Evolutionary conservation across 2,888 invertebrate species (phyloP).

Genomic region (Noctua janthina): DNA sequence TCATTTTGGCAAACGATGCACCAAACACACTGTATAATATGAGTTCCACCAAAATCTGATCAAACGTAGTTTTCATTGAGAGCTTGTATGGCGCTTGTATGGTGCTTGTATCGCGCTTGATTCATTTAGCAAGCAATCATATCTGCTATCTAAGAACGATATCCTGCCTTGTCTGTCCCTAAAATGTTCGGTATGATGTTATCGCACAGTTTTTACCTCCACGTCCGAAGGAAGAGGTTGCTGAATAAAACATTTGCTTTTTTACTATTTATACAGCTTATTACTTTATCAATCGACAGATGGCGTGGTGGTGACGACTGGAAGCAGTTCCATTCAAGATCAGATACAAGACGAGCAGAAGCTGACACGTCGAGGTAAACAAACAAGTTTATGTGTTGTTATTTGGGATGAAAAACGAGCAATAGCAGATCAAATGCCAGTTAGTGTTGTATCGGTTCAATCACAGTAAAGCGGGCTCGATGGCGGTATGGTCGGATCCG

Average conservation of each 20-base stretch:
- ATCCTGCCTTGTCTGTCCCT: not conserved
- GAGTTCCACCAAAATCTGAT: not conserved
- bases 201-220: slow-evolving; percentile 51
- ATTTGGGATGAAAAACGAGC: slow-evolving; percentile 28
- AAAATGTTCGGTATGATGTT: slow-evolving; percentile 35
- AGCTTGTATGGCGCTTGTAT: not conserved
- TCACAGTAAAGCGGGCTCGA: slow-evolving; percentile 66
- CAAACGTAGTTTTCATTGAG: slow-evolving; percentile 3
- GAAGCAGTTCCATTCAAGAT: slow-evolving; percentile 1
- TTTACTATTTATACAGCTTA: slow-evolving; percentile 61
- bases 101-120: too few relatives aligned
- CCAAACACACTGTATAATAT: not conserved
- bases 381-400: slow-evolving; percentile 34
- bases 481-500: slow-evolving; percentile 53
- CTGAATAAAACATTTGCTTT: slow-evolving; percentile 60
- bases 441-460: slow-evolving; percentile 63
- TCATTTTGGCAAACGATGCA: not conserved
- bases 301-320: slow-evolving; percentile 43
- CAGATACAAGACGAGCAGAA: not conserved
- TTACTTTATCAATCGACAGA: slow-evolving; percentile 63
- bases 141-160: slow-evolving; percentile 13
- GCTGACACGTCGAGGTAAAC: slow-evolving; percentile 50
- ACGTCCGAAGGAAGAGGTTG: slow-evolving; percentile 21
- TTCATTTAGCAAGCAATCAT: slow-evolving; percentile 15
- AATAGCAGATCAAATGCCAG: slow-evolving; percentile 59